Evolutionary conservation across 1,140 invertebrate species (phyloP), one percentile per base, ranked within the genome.

Genomic region (Patella vulgata): DNA sequence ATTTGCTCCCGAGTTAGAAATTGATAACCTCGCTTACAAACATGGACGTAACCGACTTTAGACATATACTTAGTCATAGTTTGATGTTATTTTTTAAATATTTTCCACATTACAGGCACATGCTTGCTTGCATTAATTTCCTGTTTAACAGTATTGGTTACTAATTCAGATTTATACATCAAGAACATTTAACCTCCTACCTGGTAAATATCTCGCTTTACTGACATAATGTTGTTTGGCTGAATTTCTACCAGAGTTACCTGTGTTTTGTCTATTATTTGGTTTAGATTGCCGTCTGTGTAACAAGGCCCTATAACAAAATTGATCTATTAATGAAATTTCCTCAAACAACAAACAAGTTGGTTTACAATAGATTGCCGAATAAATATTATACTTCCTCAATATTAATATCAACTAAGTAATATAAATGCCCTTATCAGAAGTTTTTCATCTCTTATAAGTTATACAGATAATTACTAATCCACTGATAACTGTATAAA

Each of bases 141-240:
- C n/a, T n/a, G n/a, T n/a, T n/a, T n/a, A n/a, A n/a, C n/a, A n/a
- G n/a, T n/a, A n/a, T n/a, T n/a, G n/a, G n/a, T n/a, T n/a, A n/a
- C n/a, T n/a, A n/a, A n/a, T n/a, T n/a, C n/a, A n/a, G n/a, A n/a
- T n/a, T n/a, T n/a, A n/a, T n/a, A n/a, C n/a, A n/a, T n/a, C n/a
- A n/a, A n/a, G n/a, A n/a, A n/a, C n/a, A n/a, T n/a, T n/a, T n/a
- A n/a, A n/a, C n/a, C n/a, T 11, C 68, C 63, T 61, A 84, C 85
- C 91, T 57, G 89, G 88, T 54, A 92, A 85, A 74, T 92, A 92
- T 79, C 91, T 84, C 50, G 91, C 87, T 71, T 91, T 88, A 43
- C 85, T 87, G 40, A 92, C 72, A 77, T 92, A 93, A 73, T 92
- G 89, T 68, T 91, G 89, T 70, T 92, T 92, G 0, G 89, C 90